These are phyloP conservation scores for Piaya cayana DNA, from an alignment of 2,113 vertebrate species.

Conservation along the genomic window DNA sequence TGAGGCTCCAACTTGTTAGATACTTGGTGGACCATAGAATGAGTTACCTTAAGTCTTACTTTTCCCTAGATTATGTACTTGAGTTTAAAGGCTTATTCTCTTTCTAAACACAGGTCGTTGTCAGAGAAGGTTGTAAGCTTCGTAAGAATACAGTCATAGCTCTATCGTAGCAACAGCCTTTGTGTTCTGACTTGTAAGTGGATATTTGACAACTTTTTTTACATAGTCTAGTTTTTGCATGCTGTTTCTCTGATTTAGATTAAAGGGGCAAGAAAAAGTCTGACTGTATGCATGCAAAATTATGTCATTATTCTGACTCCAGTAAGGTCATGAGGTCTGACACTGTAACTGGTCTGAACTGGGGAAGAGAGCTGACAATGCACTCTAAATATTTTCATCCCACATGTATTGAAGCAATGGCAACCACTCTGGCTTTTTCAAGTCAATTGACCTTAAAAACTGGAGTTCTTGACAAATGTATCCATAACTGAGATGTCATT, in stretches of 20 bases:
- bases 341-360: neutral
- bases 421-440: neutral
- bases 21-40: neutral
- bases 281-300: neutral
- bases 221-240: neutral
- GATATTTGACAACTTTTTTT: neutral
- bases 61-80: neutral
- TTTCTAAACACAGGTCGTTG: neutral
- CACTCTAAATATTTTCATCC: neutral
- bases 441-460: neutral
- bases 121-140: neutral
- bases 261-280: neutral
- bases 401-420: neutral
- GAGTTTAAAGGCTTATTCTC: neutral
- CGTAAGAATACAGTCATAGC: neutral
- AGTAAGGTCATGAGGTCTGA: neutral
- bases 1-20: neutral
- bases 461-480: slow-evolving; percentile 22
- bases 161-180: neutral
- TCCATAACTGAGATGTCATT: slow-evolving; percentile 32
- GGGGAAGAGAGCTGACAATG: neutral
- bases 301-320: neutral
- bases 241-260: neutral
- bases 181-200: neutral
- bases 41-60: neutral